phyloP scores from a whole-genome alignment of 1,140 invertebrate species.

The Trachymyrmex septentrionalis region DNA sequence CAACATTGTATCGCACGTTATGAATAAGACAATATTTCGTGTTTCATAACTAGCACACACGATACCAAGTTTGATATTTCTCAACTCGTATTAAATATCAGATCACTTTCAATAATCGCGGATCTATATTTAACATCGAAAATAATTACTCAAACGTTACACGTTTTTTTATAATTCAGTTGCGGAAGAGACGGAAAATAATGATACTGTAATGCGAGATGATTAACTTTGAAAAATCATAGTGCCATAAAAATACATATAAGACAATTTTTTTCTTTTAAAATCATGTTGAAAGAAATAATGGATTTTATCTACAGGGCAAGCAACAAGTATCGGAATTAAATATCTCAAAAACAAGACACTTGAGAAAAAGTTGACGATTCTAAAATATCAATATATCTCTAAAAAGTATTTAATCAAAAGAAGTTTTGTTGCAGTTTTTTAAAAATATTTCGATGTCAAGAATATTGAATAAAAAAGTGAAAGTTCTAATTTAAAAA shows the following conservation, averaged over 20 bases:
- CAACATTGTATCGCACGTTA: not conserved
- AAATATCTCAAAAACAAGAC: no score
- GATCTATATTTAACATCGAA: not conserved
- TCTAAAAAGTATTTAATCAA: no score
- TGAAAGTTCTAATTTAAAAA: no score
- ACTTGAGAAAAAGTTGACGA: no score
- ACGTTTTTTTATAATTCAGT: not conserved
- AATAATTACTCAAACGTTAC: not conserved
- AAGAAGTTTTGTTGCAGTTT: no score
- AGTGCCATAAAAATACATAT: not conserved
- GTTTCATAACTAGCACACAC: not conserved
- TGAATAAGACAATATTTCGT: not conserved
- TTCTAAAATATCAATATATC: no score
- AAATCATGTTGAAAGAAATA: not conserved
- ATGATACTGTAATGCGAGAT: not conserved
- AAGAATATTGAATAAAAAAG: no score
- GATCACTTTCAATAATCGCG: not conserved
- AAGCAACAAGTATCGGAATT: no score
- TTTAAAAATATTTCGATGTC: no score
- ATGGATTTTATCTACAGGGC: not conserved
- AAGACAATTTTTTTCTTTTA: not conserved
- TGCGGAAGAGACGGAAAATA: not conserved
- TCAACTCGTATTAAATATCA: slow-evolving; percentile 3
- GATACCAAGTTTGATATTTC: not conserved
- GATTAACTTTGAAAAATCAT: not conserved